phyloP scores from a whole-genome alignment of 1,140 invertebrate species.

The Micrasema minimum region DNA sequence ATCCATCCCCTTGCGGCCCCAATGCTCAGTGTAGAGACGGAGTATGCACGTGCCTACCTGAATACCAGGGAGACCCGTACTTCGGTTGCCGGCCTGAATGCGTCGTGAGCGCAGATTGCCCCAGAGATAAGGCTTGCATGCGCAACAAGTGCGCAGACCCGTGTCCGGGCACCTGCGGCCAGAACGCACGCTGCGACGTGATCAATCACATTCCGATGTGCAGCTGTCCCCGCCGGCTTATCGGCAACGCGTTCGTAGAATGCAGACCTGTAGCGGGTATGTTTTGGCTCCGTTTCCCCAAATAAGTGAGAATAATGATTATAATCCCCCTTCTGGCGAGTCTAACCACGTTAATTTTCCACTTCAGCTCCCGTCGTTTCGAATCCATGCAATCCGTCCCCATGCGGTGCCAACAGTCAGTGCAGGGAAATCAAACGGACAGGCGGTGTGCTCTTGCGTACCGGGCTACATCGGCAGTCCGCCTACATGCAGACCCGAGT shows the following conservation, averaged over 20 bases:
- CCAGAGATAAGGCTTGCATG: constrained; percentile 78
- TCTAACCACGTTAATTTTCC: not conserved
- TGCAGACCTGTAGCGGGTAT: constrained; percentile 69
- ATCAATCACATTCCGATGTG: constrained; percentile 78
- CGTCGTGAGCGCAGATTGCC: constrained; percentile 84
- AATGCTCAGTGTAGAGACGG: constrained; percentile 72
- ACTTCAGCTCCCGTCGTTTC: constrained; percentile 54
- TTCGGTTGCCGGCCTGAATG: constrained; percentile 83
- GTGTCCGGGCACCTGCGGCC: constrained; percentile 81
- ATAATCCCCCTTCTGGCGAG: not conserved
- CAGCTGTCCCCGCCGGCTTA: constrained; percentile 72
- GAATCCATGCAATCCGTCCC: constrained; percentile 70
- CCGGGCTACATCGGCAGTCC: constrained; percentile 71
- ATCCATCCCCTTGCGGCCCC: constrained; percentile 75
- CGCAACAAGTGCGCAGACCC: constrained; percentile 81
- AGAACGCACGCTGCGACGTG: constrained; percentile 73
- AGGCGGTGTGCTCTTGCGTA: constrained; percentile 72
- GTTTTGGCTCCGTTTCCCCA: constrained; percentile 35
- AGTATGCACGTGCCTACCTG: constrained; percentile 74
- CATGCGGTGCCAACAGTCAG: constrained; percentile 73
- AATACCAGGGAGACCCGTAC: constrained; percentile 78
- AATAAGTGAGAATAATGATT: too few relatives aligned
- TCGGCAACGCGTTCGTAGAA: constrained; percentile 82
- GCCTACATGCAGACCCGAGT: constrained; percentile 74
- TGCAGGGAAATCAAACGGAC: constrained; percentile 69